These are phyloP conservation scores for Tachuris rubrigastra DNA, from an alignment of 2,113 vertebrate genomes.

Conservation along the genomic window DNA sequence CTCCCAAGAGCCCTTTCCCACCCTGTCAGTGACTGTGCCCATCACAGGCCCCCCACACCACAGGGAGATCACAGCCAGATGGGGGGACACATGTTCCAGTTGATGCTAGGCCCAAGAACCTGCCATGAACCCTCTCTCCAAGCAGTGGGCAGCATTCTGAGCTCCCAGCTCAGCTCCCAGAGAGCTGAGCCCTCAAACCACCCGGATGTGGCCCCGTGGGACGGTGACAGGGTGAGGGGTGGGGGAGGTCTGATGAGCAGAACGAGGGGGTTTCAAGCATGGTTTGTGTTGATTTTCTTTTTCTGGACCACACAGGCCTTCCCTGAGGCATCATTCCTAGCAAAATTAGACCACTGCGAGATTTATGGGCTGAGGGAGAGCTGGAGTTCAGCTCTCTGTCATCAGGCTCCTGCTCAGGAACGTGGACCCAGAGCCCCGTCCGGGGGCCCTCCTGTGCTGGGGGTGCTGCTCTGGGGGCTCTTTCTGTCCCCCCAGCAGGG, in stretches of 20 bases:
- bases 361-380: conserved; percentile 5
- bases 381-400: background rate
- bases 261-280: background rate
- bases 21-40: background rate
- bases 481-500: background rate
- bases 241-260: background rate
- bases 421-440: background rate
- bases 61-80: background rate
- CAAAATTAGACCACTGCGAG: background rate
- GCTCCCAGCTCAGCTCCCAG: background rate
- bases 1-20: background rate
- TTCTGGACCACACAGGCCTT: conserved; percentile 12
- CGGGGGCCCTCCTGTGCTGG: rapidly evolving
- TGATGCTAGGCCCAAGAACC: background rate
- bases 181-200: background rate
- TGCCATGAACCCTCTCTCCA: background rate
- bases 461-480: background rate
- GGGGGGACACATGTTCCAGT: rapidly evolving
- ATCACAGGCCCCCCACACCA: background rate
- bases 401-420: background rate
- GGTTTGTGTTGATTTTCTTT: background rate
- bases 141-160: background rate
- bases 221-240: background rate
- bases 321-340: background rate
- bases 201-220: rapidly evolving